These are phyloP conservation scores for Leptosomus discolor DNA, from an alignment of 2,113 vertebrate genomes.

Conservation along the genomic window DNA sequence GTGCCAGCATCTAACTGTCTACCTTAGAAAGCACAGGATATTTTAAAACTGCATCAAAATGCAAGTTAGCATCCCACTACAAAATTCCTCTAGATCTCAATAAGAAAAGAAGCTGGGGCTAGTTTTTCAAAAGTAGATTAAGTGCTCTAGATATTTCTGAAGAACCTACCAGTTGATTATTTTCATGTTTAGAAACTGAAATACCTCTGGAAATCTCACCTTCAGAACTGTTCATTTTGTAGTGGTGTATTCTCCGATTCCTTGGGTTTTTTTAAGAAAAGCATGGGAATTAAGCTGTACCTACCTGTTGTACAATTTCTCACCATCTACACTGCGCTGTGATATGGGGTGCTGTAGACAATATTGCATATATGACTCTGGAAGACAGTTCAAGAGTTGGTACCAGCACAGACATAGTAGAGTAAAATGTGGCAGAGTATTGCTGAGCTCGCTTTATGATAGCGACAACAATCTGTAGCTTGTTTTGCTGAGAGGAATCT, in stretches of 20 bases:
- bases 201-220: not conserved
- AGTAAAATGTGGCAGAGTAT: not conserved
- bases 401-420: not conserved
- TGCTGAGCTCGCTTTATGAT: not conserved
- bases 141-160: not conserved
- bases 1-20: not conserved
- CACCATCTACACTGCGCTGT: not conserved
- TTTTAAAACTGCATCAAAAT: not conserved
- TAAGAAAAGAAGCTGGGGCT: not conserved
- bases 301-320: not conserved
- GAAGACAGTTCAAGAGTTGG: not conserved
- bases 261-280: not conserved
- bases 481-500: not conserved
- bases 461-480: not conserved
- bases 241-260: not conserved
- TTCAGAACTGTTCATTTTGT: not conserved
- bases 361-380: not conserved
- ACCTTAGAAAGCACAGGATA: not conserved
- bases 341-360: not conserved
- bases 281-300: not conserved
- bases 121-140: not conserved
- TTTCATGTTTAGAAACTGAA: not conserved
- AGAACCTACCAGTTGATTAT: not conserved
- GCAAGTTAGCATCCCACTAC: not conserved
- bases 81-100: not conserved